Conservation (phyloP, 1,140 invertebrate species). For the Lepidostoma basale region DNA sequence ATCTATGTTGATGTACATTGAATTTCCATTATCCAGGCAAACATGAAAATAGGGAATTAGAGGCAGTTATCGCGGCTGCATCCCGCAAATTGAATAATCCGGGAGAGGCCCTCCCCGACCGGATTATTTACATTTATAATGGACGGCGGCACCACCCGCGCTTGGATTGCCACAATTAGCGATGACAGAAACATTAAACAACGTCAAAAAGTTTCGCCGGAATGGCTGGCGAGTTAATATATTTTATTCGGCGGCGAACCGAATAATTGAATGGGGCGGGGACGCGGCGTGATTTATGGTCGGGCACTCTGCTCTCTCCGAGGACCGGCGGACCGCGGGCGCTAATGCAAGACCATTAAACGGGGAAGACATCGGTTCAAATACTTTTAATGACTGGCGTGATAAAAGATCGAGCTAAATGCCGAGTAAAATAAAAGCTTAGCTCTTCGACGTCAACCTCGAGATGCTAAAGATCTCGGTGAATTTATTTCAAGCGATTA, state of each 20-base stretch:
- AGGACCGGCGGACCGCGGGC: no score
- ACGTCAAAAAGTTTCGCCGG: slow-evolving; percentile 41
- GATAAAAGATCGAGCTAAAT: no score
- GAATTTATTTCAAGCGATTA: no score
- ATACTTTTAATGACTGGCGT: no score
- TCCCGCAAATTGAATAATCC: slow-evolving; percentile 37
- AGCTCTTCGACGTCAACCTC: no score
- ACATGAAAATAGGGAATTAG: no score
- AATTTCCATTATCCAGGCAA: no score
- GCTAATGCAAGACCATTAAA: no score
- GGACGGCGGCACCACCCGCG: slow-evolving; percentile 20
- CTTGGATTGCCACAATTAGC: slow-evolving; percentile 41
- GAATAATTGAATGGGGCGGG: slow-evolving; percentile 37
- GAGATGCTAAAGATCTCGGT: no score
- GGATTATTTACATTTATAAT: slow-evolving; percentile 41
- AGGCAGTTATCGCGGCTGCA: slow-evolving; percentile 24
- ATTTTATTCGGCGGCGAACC: slow-evolving; percentile 35
- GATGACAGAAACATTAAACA: slow-evolving; percentile 43
- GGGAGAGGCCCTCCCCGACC: slow-evolving; percentile 23
- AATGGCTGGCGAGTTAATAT: slow-evolving; percentile 12
- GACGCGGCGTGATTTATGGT: slow-evolving; percentile 21
- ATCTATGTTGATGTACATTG: no score
- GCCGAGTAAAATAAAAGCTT: no score
- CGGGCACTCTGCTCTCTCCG: neutral
- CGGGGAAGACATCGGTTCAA: no score